Evolutionary conservation across 2,797 vertebrate species (phyloP), one percentile per base, ranked within the genome.

Genomic region (Tolypeutes matacus): DNA sequence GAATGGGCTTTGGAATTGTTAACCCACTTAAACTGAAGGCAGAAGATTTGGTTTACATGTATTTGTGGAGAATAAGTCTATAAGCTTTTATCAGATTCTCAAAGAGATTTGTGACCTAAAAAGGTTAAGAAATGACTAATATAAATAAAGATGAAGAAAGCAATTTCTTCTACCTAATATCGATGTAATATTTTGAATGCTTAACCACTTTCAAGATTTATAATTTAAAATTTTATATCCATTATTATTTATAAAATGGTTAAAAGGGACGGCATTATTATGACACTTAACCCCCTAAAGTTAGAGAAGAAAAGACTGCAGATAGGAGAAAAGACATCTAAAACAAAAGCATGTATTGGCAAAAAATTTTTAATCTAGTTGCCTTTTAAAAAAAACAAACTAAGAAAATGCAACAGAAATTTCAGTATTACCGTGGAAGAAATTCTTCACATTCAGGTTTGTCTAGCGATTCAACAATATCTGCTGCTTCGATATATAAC

Each of bases 401-500:
- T 39, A 96, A 83, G 56, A 94, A 90, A 77, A 80, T 25, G 17
- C 2, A 72, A 92, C 9, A 91, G 60, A 88, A 92, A 93, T 58
- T 91, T 91, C 58, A 93, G 11, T 65, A 95, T 98, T 98, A 99
- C 99, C 98, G 98, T 97, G 99, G 99, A 46, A 98, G 97, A 98
- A 99, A 99, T 93, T 99, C 99, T 97, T 99, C 99, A 83, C 90
- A 96, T 94, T 98, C 95, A 90, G 98, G 97, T 95, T 98, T 98
- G 97, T 99, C 99, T 80, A 99, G 98, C 67, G 98, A 99, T 89
- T 97, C 96, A 18, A 99, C 98, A 65, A 99, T 98, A 96, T 99
- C 99, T 20, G 99, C 96, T 76, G 98, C 98, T 97, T 99, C 99
- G 51, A 99, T 98, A 97, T 99, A 99, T n/a, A 99, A 98, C 99